These are phyloP conservation scores for Lepidurus packardi DNA, from an alignment of 1,140 invertebrate genomes.

Conservation along the genomic window DNA sequence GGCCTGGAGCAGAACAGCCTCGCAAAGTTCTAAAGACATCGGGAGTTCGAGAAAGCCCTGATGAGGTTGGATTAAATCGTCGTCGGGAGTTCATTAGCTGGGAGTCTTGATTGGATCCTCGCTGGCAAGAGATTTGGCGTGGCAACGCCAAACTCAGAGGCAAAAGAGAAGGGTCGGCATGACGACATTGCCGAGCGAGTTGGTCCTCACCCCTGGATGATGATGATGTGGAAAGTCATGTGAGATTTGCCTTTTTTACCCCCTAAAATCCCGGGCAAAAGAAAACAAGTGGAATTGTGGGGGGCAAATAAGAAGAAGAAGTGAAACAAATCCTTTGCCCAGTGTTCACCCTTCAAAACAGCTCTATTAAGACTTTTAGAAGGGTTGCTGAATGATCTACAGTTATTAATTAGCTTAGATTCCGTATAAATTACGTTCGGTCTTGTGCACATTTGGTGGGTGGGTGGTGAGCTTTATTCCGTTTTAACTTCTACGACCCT, in stretches of 20 bases:
- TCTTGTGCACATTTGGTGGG: neutral
- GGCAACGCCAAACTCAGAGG: neutral
- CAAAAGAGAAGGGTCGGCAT: neutral
- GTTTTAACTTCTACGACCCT: neutral
- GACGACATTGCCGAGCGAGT: neutral
- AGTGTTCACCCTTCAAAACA: neutral
- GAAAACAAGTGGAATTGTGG: too few species aligned
- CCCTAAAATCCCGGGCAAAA: too few species aligned
- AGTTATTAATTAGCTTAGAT: neutral
- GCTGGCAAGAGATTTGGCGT: neutral
- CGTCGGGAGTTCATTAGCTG: conserved; percentile 8
- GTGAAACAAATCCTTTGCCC: neutral
- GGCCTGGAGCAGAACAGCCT: neutral
- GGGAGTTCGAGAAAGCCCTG: neutral
- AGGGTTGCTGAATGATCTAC: neutral
- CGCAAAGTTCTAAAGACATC: neutral
- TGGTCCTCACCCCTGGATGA: neutral
- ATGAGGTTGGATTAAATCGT: conserved; percentile 16
- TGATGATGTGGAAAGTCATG: neutral
- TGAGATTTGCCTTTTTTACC: too few species aligned
- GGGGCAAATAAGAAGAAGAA: too few species aligned
- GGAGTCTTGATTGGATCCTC: conserved; percentile 10
- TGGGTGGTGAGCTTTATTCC: neutral
- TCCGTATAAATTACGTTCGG: neutral
- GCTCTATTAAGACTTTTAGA: neutral